Evolutionary conservation across 2,113 vertebrate genomes (phyloP).

Genomic region (Charadrius vociferus): DNA sequence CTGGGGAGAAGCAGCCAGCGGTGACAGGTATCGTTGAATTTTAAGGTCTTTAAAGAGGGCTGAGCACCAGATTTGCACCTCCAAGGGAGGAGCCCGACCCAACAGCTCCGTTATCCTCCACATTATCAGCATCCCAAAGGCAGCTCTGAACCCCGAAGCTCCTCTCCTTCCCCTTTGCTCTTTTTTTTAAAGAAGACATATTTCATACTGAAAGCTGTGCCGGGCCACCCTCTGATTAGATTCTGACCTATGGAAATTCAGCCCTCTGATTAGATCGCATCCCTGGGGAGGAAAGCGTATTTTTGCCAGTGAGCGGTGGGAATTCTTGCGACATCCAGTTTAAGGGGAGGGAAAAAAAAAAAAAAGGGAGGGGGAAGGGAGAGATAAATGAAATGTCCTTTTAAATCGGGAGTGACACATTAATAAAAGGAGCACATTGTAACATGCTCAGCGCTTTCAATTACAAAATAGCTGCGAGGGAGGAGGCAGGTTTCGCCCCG

Average conservation of each 20-base stretch:
- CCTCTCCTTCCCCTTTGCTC: not conserved
- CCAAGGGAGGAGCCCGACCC: not conserved
- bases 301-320: not conserved
- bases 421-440: slow-evolving; percentile 12
- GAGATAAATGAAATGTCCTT: slow-evolving; percentile 58
- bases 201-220: not conserved
- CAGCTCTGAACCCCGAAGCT: not conserved
- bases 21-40: not conserved
- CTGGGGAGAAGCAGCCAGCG: not conserved
- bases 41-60: not conserved
- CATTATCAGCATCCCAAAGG: not conserved
- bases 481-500: not conserved
- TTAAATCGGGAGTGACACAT: slow-evolving; percentile 34
- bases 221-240: slow-evolving; percentile 16
- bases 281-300: not conserved
- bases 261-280: slow-evolving; percentile 50
- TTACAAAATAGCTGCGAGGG: not conserved
- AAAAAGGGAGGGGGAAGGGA: not conserved
- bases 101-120: rapidly evolving
- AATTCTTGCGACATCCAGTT: not conserved
- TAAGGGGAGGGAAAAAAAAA: not conserved
- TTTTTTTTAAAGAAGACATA: not conserved
- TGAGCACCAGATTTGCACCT: not conserved
- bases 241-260: slow-evolving; percentile 48
- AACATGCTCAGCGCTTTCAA: not conserved